Percentiles rank a stretch among this genome's conserved stretches.
These are phyloP conservation scores for Pogonocherus hispidulus DNA, from an alignment of 2,888 invertebrate genomes.

Conservation along the genomic window DNA sequence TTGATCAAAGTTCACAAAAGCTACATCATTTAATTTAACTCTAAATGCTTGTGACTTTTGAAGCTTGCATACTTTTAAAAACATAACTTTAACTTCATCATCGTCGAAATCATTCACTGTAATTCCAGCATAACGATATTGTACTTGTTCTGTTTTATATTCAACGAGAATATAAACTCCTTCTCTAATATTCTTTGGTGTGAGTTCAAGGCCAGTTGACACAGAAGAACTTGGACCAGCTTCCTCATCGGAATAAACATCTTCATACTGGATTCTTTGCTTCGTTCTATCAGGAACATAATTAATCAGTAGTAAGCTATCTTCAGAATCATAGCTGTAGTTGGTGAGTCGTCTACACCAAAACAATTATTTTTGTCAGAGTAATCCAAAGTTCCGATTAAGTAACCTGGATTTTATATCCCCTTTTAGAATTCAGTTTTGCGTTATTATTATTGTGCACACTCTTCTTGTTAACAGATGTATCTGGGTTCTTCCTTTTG, in stretches of 20 bases:
- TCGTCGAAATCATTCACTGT: constrained; percentile 1
- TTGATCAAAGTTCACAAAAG: constrained; percentile 9
- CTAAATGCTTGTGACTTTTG: constrained; percentile 15
- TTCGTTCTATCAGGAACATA: constrained; percentile 15
- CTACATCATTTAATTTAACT: constrained; percentile 7
- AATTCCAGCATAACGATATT: constrained; percentile 6
- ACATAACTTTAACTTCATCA: constrained; percentile 4
- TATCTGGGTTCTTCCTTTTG: no score
- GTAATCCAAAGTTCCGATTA: no score
- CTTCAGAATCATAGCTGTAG: no score
- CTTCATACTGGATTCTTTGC: constrained; percentile 19
- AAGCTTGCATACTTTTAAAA: constrained; percentile 11
- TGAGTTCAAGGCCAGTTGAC: constrained; percentile 4
- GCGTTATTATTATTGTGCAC: no score
- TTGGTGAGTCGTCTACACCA: no score
- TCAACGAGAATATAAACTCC: constrained; percentile 6
- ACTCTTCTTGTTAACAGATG: no score
- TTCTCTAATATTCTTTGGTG: constrained; percentile 1
- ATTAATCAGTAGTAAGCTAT: not conserved
- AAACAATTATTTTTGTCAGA: no score
- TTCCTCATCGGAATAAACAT: constrained; percentile 11
- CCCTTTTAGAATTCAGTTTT: no score
- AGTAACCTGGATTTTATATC: no score
- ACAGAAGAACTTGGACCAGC: constrained; percentile 2
- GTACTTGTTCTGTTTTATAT: constrained; percentile 4